Evolutionary conservation across 2,113 vertebrate genomes (phyloP).

Genomic region (Dipodomys merriami): DNA sequence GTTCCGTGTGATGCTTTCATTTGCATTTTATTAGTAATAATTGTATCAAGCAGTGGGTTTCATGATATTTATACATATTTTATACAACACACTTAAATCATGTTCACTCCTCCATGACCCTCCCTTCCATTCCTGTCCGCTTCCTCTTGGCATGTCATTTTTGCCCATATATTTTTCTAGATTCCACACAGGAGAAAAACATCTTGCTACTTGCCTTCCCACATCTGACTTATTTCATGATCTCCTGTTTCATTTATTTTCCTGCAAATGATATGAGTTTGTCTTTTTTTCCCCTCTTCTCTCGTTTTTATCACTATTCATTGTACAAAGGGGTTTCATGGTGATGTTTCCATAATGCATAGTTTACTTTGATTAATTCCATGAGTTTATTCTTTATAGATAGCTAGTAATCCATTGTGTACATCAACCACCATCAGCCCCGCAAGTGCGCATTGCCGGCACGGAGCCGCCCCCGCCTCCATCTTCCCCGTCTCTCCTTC

Average conservation of each 20-base stretch:
- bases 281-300: background rate
- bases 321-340: too few species aligned
- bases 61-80: background rate
- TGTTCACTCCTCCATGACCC: background rate
- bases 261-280: background rate
- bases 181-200: background rate
- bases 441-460: rapidly evolving
- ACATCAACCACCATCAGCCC: too few species aligned
- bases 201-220: background rate
- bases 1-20: background rate
- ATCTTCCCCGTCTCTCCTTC: background rate
- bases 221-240: background rate
- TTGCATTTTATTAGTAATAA: too few species aligned
- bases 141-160: background rate
- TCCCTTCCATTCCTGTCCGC: background rate
- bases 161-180: background rate
- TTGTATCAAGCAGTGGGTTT: background rate
- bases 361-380: too few species aligned
- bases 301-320: too few species aligned
- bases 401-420: background rate
- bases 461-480: background rate
- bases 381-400: background rate
- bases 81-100: background rate
- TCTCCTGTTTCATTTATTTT: background rate
- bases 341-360: too few species aligned